Percentiles rank a stretch among this genome's conserved stretches.
Conservation (phyloP, 2,797 vertebrate species). For the Natrix natrix region DNA sequence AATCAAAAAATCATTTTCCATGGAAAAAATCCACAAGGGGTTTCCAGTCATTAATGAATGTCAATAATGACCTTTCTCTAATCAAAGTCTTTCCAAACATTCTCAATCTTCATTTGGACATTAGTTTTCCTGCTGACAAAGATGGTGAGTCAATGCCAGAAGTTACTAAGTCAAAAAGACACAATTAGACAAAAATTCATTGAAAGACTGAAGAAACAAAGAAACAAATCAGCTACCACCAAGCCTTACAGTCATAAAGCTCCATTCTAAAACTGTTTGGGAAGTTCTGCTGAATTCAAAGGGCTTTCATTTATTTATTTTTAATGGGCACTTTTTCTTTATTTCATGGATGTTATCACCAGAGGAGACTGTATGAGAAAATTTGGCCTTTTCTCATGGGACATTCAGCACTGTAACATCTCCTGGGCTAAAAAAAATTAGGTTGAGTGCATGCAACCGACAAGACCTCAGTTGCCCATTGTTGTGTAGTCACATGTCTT, state of each 20-base stretch:
- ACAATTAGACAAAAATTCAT: neutral
- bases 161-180: neutral
- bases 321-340: neutral
- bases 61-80: neutral
- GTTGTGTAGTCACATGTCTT: neutral
- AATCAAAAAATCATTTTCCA: neutral
- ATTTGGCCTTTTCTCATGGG: neutral
- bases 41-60: neutral
- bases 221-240: neutral
- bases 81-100: neutral
- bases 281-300: neutral
- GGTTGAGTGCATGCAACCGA: neutral
- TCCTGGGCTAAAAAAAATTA: neutral
- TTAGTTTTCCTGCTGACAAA: neutral
- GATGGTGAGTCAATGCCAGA: neutral
- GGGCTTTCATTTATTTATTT: neutral
- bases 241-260: neutral
- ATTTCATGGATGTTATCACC: neutral
- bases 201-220: neutral
- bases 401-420: neutral
- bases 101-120: neutral
- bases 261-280: neutral
- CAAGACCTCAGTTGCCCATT: neutral
- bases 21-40: neutral
- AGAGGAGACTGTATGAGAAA: neutral